A percentile compares a stretch with the other conserved stretches of the same genome.
phyloP scores from a whole-genome alignment of 2,797 vertebrate species.

The Pipistrellus pygmaeus region DNA sequence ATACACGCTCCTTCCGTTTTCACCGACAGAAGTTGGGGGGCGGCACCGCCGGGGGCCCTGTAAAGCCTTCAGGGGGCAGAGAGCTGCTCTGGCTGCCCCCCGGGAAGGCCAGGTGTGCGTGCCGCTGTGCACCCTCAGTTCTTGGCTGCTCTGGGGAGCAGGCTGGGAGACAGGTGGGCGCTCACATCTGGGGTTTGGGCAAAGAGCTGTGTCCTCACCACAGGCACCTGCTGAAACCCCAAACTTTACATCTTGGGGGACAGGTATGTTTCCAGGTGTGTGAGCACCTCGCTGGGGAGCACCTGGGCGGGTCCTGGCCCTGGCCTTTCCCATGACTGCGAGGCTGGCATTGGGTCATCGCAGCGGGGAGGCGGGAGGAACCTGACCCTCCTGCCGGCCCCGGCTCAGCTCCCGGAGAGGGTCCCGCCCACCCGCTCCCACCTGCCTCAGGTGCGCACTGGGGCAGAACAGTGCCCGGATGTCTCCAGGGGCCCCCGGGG shows the following conservation, averaged over 20 bases:
- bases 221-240: neutral
- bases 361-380: neutral
- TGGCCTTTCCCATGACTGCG: neutral
- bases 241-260: neutral
- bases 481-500: neutral
- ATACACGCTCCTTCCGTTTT: neutral
- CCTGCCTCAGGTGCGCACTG: neutral
- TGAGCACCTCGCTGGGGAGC: neutral
- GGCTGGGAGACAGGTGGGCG: neutral
- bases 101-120: too few species aligned
- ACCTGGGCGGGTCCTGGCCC: accelerated
- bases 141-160: neutral
- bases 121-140: neutral
- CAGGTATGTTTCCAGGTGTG: neutral
- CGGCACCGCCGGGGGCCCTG: accelerated
- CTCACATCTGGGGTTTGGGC: neutral
- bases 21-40: neutral
- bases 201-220: neutral
- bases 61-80: neutral
- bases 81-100: neutral
- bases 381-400: neutral
- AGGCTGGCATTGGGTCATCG: neutral
- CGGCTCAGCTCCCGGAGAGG: neutral
- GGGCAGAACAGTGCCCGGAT: neutral
- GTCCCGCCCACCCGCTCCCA: neutral